Evolutionary conservation across 2,888 invertebrate genomes (phyloP), one percentile per base, ranked within the genome.

Genomic region (Buathra laborator): DNA sequence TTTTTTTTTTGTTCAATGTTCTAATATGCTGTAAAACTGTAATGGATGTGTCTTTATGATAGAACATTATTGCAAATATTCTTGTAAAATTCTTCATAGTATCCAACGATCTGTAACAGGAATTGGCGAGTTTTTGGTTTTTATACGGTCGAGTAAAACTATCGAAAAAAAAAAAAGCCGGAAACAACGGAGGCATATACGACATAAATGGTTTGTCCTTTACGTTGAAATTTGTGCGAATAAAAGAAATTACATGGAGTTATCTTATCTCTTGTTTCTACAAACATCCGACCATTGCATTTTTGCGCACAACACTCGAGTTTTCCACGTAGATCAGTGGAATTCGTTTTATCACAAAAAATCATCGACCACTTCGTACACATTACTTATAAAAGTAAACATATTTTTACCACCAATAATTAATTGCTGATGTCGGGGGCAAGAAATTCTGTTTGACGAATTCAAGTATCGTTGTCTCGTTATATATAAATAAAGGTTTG

Each of bases 171-270:
- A 32, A 68, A 10, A 68, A 74, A 81, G 37, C 62, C 68, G 64
- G 14, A 78, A 77, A 62, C 72, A 59, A 71, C 59, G 32, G 51
- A 77, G 72, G 46, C 68, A 81, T 62, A 81, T 62, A 67, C 53
- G 71, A 51, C 66, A 48, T 64, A 70, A 14, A 32, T 10, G 24
- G 43, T 81, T 72, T 72, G 62, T 77, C 67, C 14, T 64, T 77
- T 74, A 78, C 68, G 77, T 81, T 78, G 62, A 78, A 64, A 68
- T 53, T 68, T 74, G 64, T 75, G 75, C n/a, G 70, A 81, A 85
- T 85, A 85, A 85, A 81, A 37, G 46, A 67, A 64, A 77, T 68
- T n/a, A 2, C 19, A 56, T 81, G 37, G 32, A 67, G 53, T 43
- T 59, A 16, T 64, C 3, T 37, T 2, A 19, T 10, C 14, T n/a